Base-by-base conservation (phyloP, 37 sponge, comb jelly and placozoan species). In the Aphrocallistes beatrix region DNA sequence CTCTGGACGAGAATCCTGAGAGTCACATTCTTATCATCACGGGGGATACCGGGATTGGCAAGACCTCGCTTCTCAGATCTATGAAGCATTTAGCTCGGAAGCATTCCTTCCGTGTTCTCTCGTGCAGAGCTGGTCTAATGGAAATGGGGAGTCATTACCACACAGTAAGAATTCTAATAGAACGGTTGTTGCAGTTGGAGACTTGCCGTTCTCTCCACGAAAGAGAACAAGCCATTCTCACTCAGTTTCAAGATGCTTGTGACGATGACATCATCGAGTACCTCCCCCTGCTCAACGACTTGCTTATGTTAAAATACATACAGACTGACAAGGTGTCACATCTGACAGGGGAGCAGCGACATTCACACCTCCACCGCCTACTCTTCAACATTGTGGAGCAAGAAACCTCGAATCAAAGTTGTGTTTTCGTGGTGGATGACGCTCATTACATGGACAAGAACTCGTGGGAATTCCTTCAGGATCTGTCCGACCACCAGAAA, bases 381-480 rank as follows among this genome's bases (percentile, higher is more conserved):
- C 90, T 94, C 16, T 85, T 88, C 39, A 84, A 38, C 81, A 91
- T 94, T 34, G 85, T 94, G 28, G 92, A 94, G 45, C 82, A 91
- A 69, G 92, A 90, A 69, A 37, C 81, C 17, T 50, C 37, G 10
- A 34, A 23, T 37, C 51, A 36, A 39, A 40, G 82, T 36, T 94
- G 88, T 81, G 83, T 96, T 40, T 87, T 96, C 84, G 91, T 92
- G 0, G 83, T 96, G 42, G 96, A 96, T 39, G 91, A 96, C 51
- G 96, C 96, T 69, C 96, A 96, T 81, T 90, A 88, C 87, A 89
- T 96, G 75, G 96, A 96, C 50, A 39, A 87, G 50, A 90, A 96
- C 39, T 96, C 96, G 0, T 96, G 96, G 96, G 38, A 88, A 3
- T 93, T 96, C 84, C 86, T 96, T 32, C 50, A 90, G 1, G 96